Percentiles rank a stretch among this genome's conserved stretches.
phyloP scores from a whole-genome alignment of 2,113 vertebrate species.

The Glareola pratincola region DNA sequence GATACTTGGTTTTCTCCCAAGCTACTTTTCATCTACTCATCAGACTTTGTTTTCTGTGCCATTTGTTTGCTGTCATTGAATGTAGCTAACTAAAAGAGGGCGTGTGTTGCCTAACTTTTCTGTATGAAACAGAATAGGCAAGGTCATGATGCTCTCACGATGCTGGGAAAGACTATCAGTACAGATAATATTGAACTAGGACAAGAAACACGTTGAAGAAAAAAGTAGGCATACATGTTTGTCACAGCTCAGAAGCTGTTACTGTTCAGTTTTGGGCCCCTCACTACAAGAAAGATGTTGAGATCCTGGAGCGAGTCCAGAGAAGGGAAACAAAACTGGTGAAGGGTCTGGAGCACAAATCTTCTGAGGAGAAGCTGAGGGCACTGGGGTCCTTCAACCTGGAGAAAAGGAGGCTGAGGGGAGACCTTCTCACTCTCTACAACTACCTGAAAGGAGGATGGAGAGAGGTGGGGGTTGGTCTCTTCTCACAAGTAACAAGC shows the following conservation, averaged over 20 bases:
- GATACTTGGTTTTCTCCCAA: background rate
- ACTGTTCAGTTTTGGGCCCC: background rate
- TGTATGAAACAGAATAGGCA: background rate
- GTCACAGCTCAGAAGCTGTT: background rate
- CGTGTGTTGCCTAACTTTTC: background rate
- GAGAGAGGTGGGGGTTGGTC: background rate
- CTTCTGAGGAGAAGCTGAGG: background rate
- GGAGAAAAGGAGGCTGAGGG: background rate
- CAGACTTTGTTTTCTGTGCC: background rate
- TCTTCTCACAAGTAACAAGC: background rate
- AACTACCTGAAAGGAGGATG: background rate
- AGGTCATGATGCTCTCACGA: background rate
- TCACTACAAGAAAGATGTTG: background rate
- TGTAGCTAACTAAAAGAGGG: background rate
- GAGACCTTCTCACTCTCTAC: background rate
- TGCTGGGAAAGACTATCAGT: background rate
- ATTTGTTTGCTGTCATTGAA: background rate
- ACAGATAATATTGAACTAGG: background rate
- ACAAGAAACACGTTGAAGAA: background rate
- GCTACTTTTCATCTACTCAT: background rate
- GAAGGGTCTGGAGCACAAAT: background rate
- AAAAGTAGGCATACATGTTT: background rate
- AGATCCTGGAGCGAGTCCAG: background rate
- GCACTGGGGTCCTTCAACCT: background rate
- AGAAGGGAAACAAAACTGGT: background rate